phyloP scores from a whole-genome alignment of 2,113 vertebrate species.

The Smithornis capensis region DNA sequence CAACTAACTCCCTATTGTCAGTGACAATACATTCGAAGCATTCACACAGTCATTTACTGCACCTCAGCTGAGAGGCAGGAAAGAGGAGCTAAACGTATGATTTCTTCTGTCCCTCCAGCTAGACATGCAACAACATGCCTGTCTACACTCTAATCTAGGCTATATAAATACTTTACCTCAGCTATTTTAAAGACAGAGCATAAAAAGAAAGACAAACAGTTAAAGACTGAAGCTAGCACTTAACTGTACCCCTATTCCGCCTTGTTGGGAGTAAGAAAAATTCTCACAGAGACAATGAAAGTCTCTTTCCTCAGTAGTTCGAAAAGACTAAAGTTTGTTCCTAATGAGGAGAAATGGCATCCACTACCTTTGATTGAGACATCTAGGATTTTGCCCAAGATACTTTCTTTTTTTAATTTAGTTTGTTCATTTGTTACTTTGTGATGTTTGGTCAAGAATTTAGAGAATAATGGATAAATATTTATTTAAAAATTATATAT shows the following conservation, averaged over 20 bases:
- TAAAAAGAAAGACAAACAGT: constrained; percentile 23
- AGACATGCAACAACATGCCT: constrained; percentile 38
- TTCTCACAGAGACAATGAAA: background rate
- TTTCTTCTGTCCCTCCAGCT: constrained; percentile 54
- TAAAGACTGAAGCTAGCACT: background rate
- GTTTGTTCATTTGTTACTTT: background rate
- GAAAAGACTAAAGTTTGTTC: background rate
- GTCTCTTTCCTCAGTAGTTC: background rate
- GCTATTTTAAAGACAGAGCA: constrained; percentile 26
- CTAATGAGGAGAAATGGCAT: background rate
- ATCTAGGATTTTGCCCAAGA: background rate
- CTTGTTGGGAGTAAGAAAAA: background rate
- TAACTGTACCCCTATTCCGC: background rate
- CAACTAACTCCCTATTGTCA: background rate
- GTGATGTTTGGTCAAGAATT: background rate
- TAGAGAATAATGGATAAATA: background rate
- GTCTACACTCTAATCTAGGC: constrained; percentile 35
- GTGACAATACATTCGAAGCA: background rate
- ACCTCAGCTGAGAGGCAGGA: constrained; percentile 14
- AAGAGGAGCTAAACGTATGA: constrained; percentile 27
- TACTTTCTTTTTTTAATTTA: background rate
- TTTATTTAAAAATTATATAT: background rate
- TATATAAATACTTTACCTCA: constrained; percentile 26
- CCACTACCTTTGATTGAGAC: background rate
- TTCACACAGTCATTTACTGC: constrained; percentile 4